These are phyloP conservation scores for Ranitomeya imitator DNA, from an alignment of 2,113 vertebrate genomes.

Conservation along the genomic window DNA sequence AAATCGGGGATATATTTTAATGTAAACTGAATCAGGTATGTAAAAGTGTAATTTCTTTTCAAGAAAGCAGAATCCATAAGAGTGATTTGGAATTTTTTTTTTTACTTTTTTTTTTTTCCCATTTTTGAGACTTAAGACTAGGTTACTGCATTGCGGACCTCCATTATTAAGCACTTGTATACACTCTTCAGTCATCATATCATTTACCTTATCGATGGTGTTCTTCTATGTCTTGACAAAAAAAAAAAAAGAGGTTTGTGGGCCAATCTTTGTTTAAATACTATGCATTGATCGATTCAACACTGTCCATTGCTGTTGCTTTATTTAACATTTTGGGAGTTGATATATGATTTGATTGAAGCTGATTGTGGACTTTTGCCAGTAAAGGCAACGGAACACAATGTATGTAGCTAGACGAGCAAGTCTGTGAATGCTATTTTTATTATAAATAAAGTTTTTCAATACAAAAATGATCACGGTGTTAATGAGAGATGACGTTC, in stretches of 20 bases:
- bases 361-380: conserved; percentile 82
- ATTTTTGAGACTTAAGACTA: conserved; percentile 73
- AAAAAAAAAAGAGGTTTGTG: conserved; percentile 92
- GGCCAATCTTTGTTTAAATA: conserved; percentile 93
- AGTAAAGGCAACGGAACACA: conserved; percentile 84
- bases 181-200: conserved; percentile 87
- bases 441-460: conserved; percentile 97
- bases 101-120: conserved; percentile 82
- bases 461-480: conserved; percentile 82
- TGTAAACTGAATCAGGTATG: conserved; percentile 97
- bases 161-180: conserved; percentile 88
- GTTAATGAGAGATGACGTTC: background rate
- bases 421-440: conserved; percentile 97
- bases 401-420: conserved; percentile 92
- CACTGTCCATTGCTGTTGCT: conserved; percentile 92
- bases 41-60: conserved; percentile 83
- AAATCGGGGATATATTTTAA: conserved; percentile 92
- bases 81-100: conserved; percentile 84
- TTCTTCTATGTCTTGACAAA: conserved; percentile 89
- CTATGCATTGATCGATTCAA: conserved; percentile 99
- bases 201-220: conserved; percentile 87
- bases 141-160: conserved; percentile 83
- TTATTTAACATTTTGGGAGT: conserved; percentile 92
- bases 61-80: conserved; percentile 83
- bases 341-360: conserved; percentile 86